A percentile compares a stretch with the other conserved stretches of the same genome.
Conservation (phyloP, 2,113 vertebrate genomes). For the Tinamus guttatus region DNA sequence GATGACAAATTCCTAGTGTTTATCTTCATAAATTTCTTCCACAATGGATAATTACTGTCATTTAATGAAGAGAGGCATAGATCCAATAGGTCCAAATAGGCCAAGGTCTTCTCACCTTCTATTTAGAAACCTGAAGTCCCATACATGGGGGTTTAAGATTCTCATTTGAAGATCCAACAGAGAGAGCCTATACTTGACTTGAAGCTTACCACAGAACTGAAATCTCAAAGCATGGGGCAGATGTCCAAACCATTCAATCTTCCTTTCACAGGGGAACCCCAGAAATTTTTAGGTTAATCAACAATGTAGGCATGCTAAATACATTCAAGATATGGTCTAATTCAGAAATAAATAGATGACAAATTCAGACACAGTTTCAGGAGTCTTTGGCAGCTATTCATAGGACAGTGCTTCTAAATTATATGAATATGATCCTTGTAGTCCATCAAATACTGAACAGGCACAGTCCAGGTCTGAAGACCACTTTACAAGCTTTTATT, state of each 20-base stretch:
- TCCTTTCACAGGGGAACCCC: not conserved
- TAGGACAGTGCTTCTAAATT: not conserved
- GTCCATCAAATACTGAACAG: not conserved
- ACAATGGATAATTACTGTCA: not conserved
- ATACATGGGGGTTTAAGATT: fast-evolving
- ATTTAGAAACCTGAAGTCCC: not conserved
- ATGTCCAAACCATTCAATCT: not conserved
- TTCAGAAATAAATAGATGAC: not conserved
- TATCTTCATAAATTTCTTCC: not conserved
- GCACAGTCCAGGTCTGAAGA: not conserved
- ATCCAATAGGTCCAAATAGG: not conserved
- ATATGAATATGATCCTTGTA: not conserved
- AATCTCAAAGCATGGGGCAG: not conserved
- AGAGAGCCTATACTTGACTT: not conserved
- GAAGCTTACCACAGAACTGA: not conserved
- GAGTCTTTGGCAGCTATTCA: not conserved
- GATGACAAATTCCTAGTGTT: fast-evolving
- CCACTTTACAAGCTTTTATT: not conserved
- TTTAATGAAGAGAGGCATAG: not conserved
- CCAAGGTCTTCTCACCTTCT: not conserved
- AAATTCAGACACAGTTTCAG: not conserved
- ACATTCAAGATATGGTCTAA: not conserved
- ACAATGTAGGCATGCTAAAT: not conserved
- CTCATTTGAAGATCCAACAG: not conserved
- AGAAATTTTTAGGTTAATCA: not conserved